phyloP scores from a whole-genome alignment of 2,888 invertebrate genomes.

The Spodoptera picta region DNA sequence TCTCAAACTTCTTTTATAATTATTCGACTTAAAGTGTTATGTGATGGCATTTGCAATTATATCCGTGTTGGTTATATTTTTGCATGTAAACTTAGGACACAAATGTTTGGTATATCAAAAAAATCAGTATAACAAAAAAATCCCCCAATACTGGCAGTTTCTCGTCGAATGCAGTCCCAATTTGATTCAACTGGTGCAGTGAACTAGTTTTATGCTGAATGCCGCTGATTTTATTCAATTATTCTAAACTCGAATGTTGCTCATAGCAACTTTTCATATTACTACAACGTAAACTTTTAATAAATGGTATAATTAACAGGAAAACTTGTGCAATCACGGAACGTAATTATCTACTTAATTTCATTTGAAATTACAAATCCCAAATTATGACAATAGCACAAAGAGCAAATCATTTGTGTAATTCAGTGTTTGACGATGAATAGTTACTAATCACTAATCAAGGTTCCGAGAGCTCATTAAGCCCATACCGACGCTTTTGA shows the following conservation, averaged over 20 bases:
- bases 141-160: background rate
- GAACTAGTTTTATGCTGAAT: constrained; percentile 9
- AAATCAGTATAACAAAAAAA: too few species aligned
- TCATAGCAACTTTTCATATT: constrained; percentile 8
- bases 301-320: background rate
- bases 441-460: constrained; percentile 40
- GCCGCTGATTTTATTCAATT: constrained; percentile 34
- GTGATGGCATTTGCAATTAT: too few species aligned
- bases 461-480: constrained; percentile 37
- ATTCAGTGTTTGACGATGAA: constrained; percentile 27
- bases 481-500: constrained; percentile 21
- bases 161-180: constrained; percentile 8
- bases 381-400: constrained; percentile 5
- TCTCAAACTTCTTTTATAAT: too few species aligned
- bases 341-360: background rate
- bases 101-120: background rate
- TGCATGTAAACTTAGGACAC: too few species aligned
- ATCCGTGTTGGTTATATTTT: too few species aligned
- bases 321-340: background rate
- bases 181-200: constrained; percentile 19
- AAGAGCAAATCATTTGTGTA: constrained; percentile 18
- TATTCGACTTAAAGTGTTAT: too few species aligned
- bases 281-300: constrained; percentile 10
- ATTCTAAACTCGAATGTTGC: constrained; percentile 12
- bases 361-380: too few species aligned